phyloP scores from a whole-genome alignment of 1,140 invertebrate genomes.

The Temnothorax longispinosus region DNA sequence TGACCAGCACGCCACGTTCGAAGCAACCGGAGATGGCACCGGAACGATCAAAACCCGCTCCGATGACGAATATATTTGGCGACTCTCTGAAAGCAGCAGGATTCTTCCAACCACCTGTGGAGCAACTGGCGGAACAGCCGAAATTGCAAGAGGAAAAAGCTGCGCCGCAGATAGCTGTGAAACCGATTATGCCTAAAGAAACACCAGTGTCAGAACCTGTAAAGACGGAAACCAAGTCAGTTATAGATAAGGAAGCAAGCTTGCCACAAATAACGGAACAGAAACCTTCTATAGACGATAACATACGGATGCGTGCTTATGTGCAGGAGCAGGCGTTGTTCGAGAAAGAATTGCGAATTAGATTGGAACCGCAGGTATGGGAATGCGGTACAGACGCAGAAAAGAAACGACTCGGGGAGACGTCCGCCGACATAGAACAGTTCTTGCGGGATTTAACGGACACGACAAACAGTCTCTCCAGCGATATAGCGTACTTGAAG shows the following conservation, averaged over 20 bases:
- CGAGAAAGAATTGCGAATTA: slow-evolving; percentile 84
- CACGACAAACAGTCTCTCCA: slow-evolving; percentile 81
- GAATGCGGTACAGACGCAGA: slow-evolving; percentile 85
- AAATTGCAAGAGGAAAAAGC: slow-evolving; percentile 44
- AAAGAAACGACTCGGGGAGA: slow-evolving; percentile 81
- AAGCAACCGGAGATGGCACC: slow-evolving; percentile 60
- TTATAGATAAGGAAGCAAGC: slow-evolving; percentile 38
- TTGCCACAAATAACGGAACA: slow-evolving; percentile 55
- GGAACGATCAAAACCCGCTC: slow-evolving; percentile 66
- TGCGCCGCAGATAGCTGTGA: background rate
- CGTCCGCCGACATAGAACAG: slow-evolving; percentile 80
- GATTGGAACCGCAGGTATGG: slow-evolving; percentile 69
- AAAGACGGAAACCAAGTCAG: slow-evolving; percentile 45
- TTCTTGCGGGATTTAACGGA: slow-evolving; percentile 85
- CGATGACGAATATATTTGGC: slow-evolving; percentile 68
- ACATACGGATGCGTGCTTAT: slow-evolving; percentile 78
- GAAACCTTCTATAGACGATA: slow-evolving; percentile 62
- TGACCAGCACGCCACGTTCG: slow-evolving; percentile 79
- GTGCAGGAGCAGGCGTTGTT: slow-evolving; percentile 84
- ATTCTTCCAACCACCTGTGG: slow-evolving; percentile 40
- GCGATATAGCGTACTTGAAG: slow-evolving; percentile 83
- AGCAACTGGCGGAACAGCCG: slow-evolving; percentile 24
- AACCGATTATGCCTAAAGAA: slow-evolving; percentile 39
- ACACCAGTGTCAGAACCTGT: slow-evolving; percentile 25
- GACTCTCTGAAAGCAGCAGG: slow-evolving; percentile 56